phyloP scores from a whole-genome alignment of 2,113 vertebrate genomes.

The Pangasianodon hypophthalmus region DNA sequence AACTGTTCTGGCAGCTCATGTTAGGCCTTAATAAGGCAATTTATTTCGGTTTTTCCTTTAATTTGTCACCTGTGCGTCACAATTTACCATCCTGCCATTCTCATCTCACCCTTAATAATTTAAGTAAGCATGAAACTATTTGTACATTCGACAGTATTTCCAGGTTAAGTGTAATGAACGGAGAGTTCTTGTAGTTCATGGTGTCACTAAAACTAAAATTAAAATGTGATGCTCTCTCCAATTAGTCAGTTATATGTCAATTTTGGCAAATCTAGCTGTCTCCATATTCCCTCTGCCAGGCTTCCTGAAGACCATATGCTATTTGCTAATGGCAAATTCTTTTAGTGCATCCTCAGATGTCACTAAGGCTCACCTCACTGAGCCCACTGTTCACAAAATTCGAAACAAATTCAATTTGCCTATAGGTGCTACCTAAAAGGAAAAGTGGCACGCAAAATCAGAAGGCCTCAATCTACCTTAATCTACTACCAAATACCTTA shows the following conservation, averaged over 20 bases:
- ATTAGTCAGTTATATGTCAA: not conserved
- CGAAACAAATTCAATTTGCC: not conserved
- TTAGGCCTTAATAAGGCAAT: not conserved
- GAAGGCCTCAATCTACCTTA: not conserved
- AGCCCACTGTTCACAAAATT: not conserved
- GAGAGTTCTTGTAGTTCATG: not conserved
- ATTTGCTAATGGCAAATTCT: not conserved
- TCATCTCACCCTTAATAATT: not conserved
- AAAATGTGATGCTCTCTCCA: not conserved
- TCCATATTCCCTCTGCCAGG: not conserved
- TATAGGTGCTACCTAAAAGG: not conserved
- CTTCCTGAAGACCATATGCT: not conserved
- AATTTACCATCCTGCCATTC: not conserved
- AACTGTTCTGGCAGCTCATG: not conserved
- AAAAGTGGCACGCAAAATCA: not conserved
- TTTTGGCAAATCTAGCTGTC: not conserved
- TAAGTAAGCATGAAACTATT: not conserved
- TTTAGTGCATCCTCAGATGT: not conserved
- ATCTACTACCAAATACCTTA: too few species aligned
- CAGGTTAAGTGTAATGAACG: not conserved
- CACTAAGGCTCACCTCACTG: not conserved
- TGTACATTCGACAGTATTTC: not conserved
- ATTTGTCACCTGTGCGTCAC: not conserved
- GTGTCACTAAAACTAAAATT: not conserved
- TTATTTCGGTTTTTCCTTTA: not conserved